Percentiles rank a stretch among this genome's conserved stretches.
Conservation (phyloP, 1,140 invertebrate species). For the Meloidogyne exigua region DNA sequence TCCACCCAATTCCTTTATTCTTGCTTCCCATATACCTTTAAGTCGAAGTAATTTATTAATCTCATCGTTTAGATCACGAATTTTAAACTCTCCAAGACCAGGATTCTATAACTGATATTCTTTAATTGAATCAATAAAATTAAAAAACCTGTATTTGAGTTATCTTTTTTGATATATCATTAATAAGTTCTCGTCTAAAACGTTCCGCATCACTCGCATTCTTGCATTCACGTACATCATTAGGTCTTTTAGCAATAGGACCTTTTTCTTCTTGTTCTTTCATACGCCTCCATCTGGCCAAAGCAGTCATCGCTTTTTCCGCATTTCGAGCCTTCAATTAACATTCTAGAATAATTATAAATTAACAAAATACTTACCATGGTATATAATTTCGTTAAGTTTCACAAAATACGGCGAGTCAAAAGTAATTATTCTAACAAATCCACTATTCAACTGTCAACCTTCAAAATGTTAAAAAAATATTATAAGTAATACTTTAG, state of each 20-base stretch:
- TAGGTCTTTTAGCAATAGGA: conserved; percentile 54
- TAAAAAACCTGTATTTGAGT: conserved; percentile 80
- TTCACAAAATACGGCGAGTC: neutral
- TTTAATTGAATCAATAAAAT: conserved; percentile 24
- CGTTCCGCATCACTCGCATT: conserved; percentile 52
- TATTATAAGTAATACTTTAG: too few species aligned
- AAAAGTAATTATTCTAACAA: neutral
- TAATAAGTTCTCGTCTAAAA: conserved; percentile 62
- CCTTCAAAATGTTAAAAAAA: too few species aligned
- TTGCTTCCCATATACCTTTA: conserved; percentile 90
- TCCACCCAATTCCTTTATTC: conserved; percentile 90
- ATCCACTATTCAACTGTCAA: neutral
- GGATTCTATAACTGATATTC: conserved; percentile 70
- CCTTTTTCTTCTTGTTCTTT: conserved; percentile 63
- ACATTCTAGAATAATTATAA: neutral
- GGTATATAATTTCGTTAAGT: neutral
- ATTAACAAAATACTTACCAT: too few species aligned
- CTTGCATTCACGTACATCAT: conserved; percentile 55
- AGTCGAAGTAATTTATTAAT: conserved; percentile 95
- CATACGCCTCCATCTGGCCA: conserved; percentile 62
- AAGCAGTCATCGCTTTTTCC: conserved; percentile 63
- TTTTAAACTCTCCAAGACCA: conserved; percentile 93
- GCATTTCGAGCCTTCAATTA: conserved; percentile 59
- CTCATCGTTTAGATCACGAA: conserved; percentile 96
- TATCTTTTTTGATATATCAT: conserved; percentile 95